phyloP scores from a whole-genome alignment of 1,140 invertebrate species.

The Drosophila serrata region DNA sequence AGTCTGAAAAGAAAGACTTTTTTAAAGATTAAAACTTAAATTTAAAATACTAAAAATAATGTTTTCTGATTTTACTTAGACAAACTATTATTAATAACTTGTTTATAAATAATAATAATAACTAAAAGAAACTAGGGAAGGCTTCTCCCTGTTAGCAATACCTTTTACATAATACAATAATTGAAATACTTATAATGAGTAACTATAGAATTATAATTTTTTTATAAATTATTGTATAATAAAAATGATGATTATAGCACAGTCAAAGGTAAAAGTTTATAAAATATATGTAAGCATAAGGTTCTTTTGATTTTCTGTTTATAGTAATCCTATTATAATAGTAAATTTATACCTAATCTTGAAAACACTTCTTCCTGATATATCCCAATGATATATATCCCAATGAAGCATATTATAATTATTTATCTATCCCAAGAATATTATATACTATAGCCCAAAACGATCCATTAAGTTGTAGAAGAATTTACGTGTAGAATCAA shows the following conservation, averaged over 20 bases:
- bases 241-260: too few relatives aligned
- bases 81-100: too few relatives aligned
- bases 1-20: background rate
- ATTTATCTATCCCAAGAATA: background rate
- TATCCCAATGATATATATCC: background rate
- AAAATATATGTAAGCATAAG: background rate
- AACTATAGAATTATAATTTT: background rate
- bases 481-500: conserved; percentile 2
- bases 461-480: background rate
- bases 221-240: too few relatives aligned
- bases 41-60: background rate
- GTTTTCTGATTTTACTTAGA: too few relatives aligned
- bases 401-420: background rate
- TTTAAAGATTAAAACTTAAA: background rate
- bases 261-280: background rate
- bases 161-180: background rate
- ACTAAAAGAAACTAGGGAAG: too few relatives aligned
- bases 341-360: background rate
- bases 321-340: background rate
- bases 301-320: background rate
- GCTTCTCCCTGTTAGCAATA: too few relatives aligned
- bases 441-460: background rate
- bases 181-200: background rate
- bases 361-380: background rate
- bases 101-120: too few relatives aligned